Conservation (phyloP, 2,113 vertebrate genomes). For the Mionectes macconnelli region DNA sequence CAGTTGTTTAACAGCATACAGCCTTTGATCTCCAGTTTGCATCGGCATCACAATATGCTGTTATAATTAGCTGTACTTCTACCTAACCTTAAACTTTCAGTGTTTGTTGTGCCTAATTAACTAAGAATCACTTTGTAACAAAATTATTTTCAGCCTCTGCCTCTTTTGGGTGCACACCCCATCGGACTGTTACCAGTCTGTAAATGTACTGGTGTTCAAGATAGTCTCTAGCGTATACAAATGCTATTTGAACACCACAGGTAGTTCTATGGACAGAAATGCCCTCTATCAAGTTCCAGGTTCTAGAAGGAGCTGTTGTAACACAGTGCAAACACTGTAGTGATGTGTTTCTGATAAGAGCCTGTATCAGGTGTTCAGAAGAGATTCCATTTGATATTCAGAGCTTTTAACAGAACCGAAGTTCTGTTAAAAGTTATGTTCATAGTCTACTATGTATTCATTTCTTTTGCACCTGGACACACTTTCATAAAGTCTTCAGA, state of each 20-base stretch:
- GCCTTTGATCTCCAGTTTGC: background rate
- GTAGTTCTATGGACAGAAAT: background rate
- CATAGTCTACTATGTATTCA: background rate
- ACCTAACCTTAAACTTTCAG: background rate
- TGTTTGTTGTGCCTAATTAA: background rate
- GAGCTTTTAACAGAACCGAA: background rate
- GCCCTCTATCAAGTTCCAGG: background rate
- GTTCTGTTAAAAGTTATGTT: too few species aligned
- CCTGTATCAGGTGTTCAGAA: background rate
- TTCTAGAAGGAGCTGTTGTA: background rate
- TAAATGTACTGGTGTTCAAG: background rate
- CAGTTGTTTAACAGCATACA: background rate
- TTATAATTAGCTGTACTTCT: background rate
- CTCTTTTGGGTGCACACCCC: background rate
- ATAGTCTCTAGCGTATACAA: background rate
- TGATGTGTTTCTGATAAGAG: background rate
- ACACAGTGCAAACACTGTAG: too few species aligned
- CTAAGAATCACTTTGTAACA: background rate
- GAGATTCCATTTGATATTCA: background rate
- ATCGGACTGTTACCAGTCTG: background rate
- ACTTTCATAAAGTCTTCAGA: background rate
- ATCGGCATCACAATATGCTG: background rate
- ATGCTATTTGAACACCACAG: background rate
- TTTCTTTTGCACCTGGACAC: background rate
- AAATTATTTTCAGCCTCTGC: background rate